Conservation (phyloP, 1,140 invertebrate species). For the Drosophila auraria region DNA sequence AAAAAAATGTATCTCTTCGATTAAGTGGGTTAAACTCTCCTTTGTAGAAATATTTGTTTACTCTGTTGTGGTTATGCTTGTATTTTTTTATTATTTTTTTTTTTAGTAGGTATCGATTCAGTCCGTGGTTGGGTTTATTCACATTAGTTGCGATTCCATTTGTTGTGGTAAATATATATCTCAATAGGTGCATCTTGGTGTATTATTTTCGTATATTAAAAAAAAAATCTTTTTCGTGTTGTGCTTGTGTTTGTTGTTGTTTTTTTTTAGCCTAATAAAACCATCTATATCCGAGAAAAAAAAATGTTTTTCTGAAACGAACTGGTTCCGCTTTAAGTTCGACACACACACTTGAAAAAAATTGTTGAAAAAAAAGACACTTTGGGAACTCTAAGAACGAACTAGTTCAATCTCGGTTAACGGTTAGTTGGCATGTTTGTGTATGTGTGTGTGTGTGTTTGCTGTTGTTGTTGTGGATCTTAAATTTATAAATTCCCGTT, state of each 20-base stretch:
- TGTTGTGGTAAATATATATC: slow-evolving; percentile 14
- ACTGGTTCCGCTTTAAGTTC: slow-evolving; percentile 15
- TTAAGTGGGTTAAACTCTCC: neutral
- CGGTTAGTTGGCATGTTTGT: slow-evolving; percentile 1
- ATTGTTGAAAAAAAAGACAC: slow-evolving; percentile 19
- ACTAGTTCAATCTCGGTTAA: slow-evolving; percentile 6
- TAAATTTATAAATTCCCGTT: slow-evolving; percentile 6
- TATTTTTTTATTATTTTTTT: slow-evolving; percentile 4
- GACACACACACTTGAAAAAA: slow-evolving; percentile 45
- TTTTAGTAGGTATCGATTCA: slow-evolving; percentile 33
- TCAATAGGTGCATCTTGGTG: slow-evolving; percentile 17
- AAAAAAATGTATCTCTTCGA: slow-evolving; percentile 19
- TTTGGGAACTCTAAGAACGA: slow-evolving; percentile 10
- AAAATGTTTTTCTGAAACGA: neutral
- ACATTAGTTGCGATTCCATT: slow-evolving; percentile 14
- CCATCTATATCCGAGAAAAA: slow-evolving; percentile 24
- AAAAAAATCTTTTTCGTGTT: slow-evolving; percentile 5
- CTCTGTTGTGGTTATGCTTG: slow-evolving; percentile 1
- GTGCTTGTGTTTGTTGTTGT: slow-evolving; percentile 32
- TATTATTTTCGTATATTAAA: neutral
- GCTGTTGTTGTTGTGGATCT: slow-evolving; percentile 14
- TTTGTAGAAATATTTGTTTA: slow-evolving; percentile 14
- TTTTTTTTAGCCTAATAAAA: slow-evolving; percentile 20
- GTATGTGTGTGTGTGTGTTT: slow-evolving; percentile 13
- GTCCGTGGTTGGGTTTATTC: slow-evolving; percentile 52